Evolutionary conservation across 2,797 vertebrate species (phyloP), one percentile per base, ranked within the genome.

Genomic region (Hirundo rustica): DNA sequence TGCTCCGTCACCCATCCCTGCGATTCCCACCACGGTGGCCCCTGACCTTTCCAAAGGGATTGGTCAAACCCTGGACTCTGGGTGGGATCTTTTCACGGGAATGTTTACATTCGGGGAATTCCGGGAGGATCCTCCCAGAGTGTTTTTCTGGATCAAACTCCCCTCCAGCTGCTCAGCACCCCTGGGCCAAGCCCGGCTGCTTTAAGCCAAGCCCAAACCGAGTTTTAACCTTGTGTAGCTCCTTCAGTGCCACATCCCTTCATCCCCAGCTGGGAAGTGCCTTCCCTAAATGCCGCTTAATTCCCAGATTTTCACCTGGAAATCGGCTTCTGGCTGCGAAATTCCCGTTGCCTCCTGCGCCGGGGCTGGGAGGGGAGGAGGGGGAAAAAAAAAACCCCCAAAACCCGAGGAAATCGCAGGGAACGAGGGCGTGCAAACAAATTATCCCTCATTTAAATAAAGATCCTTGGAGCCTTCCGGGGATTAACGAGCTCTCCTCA

Each of bases 281-380:
- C 88, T 96, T 90, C 85, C 65, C 38, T 30, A 83, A 95, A 97
- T 93, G 88, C 86, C 94, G 71, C 44, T 91, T 95, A 16, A 96
- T 96, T 83, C 92, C 50, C 47, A 12, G 38, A 26, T 58, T 86
- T 96, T 95, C 96, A 96, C 95, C 96, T 94, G 80, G 68, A 92
- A 94, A 96, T 3, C 17, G 51, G 45, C 78, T 62, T 22, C 81
- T 58, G 3, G 51, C 57, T 22, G 89, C 48, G 84, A 85, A 23
- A 20, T 53, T 44, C 54, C 92, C 30, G 14, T 70, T n/a, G 34
- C 48, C 83, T 55, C 47, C 74, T 32, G 68, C 3, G 27, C 81
- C 75, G 0, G 10, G 10, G 8, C 61, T 75, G 36, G 38, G 38
- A 38, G 38, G 38, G 38, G 11, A 38, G 38, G 45, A 8, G 16